Base-by-base conservation (phyloP, 2,888 invertebrate species). In the Candidula unifasciata region DNA sequence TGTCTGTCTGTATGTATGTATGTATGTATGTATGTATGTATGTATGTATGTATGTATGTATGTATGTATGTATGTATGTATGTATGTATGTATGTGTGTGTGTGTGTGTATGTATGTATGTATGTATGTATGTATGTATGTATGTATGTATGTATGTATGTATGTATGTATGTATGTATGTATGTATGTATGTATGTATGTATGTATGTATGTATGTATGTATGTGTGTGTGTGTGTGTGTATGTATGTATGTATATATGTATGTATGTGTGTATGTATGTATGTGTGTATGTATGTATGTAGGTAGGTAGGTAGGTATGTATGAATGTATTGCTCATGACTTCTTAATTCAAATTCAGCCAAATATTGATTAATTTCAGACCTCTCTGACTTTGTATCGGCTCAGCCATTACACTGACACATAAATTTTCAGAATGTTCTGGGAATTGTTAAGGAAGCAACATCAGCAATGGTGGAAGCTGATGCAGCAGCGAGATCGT, bases 11-110 rank as follows among this genome's bases (percentile, higher is more conserved):
- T 76, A 33, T 76, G n/a, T 76, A 33, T 76, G n/a, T 76, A 54
- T 57, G 57, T 77, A 54, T 74, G 82, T 37, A 37, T 74, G 64
- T 37, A 60, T 74, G 82, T 82, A 13, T 64, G 82, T 82, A 64
- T n/a, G 74, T 37, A 73, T 10, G 27, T 64, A 37, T 44, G 74
- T 80, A 68, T 30, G 35, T 60, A 60, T 33, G 57, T 81, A 35
- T 35, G 81, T 73, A 52, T 30, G 60, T 69, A 54, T 66, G 64
- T 35, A 35, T 78, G 80, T 44, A 68, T 80, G 68, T 68, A 33
- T 68, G 68, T 68, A 44, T 68, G 52, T 37, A 68, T 44, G 68
- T 68, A 37, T 52, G 24, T 52, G 44, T 68, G 52, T 68, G 27
- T 44, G 68, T 68, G 27, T 44, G 80, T 64, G 16, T 21, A 18